Conservation (phyloP, 2,113 vertebrate genomes). For the Sprattus sprattus region DNA sequence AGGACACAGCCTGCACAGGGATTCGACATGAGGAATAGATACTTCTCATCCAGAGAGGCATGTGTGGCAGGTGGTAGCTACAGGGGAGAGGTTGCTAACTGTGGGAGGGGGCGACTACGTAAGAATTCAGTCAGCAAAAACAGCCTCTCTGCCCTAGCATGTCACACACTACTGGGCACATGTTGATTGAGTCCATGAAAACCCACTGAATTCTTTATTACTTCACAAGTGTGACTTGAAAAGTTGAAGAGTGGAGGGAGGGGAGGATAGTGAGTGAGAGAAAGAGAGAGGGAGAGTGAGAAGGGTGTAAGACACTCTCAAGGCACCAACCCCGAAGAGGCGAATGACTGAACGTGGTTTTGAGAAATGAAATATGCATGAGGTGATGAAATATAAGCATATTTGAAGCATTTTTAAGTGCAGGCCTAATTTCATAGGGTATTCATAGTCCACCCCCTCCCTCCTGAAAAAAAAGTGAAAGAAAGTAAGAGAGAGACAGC, state of each 20-base stretch:
- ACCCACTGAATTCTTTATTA: background rate
- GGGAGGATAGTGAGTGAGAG: background rate
- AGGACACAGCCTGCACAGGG: background rate
- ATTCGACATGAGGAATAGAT: background rate
- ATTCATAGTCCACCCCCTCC: slow-evolving; percentile 47
- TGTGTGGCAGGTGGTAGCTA: background rate
- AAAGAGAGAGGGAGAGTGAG: background rate
- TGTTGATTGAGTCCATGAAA: slow-evolving; percentile 11
- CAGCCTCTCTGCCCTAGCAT: background rate
- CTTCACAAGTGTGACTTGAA: slow-evolving; percentile 14
- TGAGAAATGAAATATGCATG: slow-evolving; percentile 63
- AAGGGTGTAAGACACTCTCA: slow-evolving; percentile 47
- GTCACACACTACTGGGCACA: background rate
- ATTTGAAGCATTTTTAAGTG: slow-evolving; percentile 54
- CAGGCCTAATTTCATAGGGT: slow-evolving; percentile 58
- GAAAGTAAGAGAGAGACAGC: slow-evolving; percentile 30
- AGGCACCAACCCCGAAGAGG: slow-evolving; percentile 45
- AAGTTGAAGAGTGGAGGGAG: background rate
- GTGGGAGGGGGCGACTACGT: background rate
- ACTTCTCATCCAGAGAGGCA: slow-evolving; percentile 6
- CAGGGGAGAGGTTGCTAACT: background rate
- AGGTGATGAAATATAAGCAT: slow-evolving; percentile 62
- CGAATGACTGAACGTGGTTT: slow-evolving; percentile 53
- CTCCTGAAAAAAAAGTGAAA: slow-evolving; percentile 31
- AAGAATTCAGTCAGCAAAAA: background rate